Conservation (phyloP, 1,140 invertebrate species). For the Papilio dardanus region DNA sequence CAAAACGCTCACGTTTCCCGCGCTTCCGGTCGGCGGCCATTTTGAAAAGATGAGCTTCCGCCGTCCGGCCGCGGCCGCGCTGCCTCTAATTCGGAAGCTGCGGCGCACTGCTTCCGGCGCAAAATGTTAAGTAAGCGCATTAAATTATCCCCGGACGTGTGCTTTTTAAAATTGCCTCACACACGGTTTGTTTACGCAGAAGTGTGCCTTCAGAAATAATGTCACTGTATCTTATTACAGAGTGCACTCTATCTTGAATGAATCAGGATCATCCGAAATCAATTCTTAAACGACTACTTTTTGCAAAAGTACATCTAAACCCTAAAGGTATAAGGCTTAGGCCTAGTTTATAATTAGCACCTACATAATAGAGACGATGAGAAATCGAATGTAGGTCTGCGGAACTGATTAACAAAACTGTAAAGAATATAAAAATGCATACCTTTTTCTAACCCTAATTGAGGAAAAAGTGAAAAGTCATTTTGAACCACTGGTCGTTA, state of each 20-base stretch:
- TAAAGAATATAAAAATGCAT: background rate
- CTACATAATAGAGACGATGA: too few relatives aligned
- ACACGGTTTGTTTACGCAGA: background rate
- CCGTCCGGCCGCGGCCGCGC: slow-evolving; percentile 57
- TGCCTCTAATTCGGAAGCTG: slow-evolving; percentile 69
- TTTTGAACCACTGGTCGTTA: background rate
- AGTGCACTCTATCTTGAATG: background rate
- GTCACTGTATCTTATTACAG: background rate
- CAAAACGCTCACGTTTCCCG: slow-evolving; percentile 76
- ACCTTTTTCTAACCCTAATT: background rate
- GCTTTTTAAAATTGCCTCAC: slow-evolving; percentile 13
- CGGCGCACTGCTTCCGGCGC: slow-evolving; percentile 64
- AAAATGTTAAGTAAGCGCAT: slow-evolving; percentile 77
- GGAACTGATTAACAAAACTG: background rate
- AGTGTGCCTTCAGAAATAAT: background rate
- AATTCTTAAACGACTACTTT: too few relatives aligned
- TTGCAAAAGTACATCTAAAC: too few relatives aligned
- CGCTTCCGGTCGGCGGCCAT: slow-evolving; percentile 73
- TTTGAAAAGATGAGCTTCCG: slow-evolving; percentile 77
- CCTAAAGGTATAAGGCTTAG: background rate
- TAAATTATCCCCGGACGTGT: slow-evolving; percentile 49
- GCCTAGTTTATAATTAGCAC: too few relatives aligned
- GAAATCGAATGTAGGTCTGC: background rate
- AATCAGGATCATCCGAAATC: too few relatives aligned
- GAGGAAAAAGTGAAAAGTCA: background rate